phyloP scores from a whole-genome alignment of 2,888 invertebrate genomes.

The Meta bourneti region DNA sequence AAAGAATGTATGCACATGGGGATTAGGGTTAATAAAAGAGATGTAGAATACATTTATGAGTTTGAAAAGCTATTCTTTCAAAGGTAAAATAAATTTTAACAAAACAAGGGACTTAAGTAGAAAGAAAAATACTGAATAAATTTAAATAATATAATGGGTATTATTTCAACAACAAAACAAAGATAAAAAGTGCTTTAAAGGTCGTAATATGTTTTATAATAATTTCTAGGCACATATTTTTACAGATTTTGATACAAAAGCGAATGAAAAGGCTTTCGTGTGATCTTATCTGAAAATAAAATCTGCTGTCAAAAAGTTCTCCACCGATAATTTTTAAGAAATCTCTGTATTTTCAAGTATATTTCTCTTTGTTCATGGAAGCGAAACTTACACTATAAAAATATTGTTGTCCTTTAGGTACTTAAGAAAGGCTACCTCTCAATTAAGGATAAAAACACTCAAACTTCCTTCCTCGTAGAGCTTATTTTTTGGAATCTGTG shows the following conservation, averaged over 20 bases:
- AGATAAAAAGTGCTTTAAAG: too few relatives aligned
- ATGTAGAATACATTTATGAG: too few relatives aligned
- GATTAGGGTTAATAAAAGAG: too few relatives aligned
- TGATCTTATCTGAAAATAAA: neutral
- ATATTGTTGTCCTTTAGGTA: constrained; percentile 1
- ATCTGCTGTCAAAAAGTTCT: constrained; percentile 3
- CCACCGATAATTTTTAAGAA: neutral
- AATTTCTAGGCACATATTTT: neutral
- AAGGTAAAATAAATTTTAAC: too few relatives aligned
- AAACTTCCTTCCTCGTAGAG: neutral
- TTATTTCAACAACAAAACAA: too few relatives aligned
- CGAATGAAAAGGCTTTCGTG: neutral
- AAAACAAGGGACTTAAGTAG: too few relatives aligned
- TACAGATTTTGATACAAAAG: neutral
- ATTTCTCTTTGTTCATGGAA: constrained; percentile 7
- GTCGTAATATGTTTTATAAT: neutral
- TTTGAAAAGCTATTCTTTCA: too few relatives aligned
- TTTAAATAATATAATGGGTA: too few relatives aligned
- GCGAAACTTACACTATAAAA: neutral
- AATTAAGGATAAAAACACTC: neutral
- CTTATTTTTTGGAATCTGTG: neutral
- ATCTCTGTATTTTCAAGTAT: constrained; percentile 8
- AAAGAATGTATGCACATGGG: too few relatives aligned
- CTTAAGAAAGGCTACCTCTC: neutral
- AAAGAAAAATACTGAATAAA: too few relatives aligned